Base-by-base conservation (phyloP, 2,113 vertebrate genomes). In the Sminthopsis crassicaudata region DNA sequence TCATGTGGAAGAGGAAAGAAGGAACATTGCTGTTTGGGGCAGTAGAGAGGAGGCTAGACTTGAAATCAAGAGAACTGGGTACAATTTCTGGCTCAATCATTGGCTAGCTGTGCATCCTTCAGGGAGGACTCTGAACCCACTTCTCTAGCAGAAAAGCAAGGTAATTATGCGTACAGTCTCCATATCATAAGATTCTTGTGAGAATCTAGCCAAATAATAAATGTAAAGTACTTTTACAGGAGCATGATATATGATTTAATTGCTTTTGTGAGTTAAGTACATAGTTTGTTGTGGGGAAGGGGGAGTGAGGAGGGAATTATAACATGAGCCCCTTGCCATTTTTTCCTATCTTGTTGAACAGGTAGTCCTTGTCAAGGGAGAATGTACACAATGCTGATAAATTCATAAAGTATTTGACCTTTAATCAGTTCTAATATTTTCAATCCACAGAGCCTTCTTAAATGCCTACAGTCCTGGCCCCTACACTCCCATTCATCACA, bases 391-490 rank as follows among this genome's bases (percentile, higher is more conserved):
- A 96, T 90, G 93, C 98, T 98, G 98, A 98, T 98, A 98, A 98
- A 98, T 98, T 98, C 97, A 98, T 98, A 97, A 98, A 98, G 98
- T 98, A 98, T 98, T 98, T 98, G 98, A 98, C 98, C 98, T 98
- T 98, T 98, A 98, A 99, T 99, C 98, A 98, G 98, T 98, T 97
- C 98, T 98, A 98, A 98, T 98, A 98, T 98, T 98, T 98, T 98
- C 98, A 98, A 97, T 97, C 98, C 97, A 89, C 96, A 97, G 97
- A 98, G 97, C 94, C 95, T 98, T 97, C 97, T 98, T 98, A 98
- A 98, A 98, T 93, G 98, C 98, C 97, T 98, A 96, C 97, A 98
- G 98, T 96, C 97, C 97, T 98, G 97, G 96, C 98, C 98, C 97
- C 98, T 95, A 95, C 93, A 96, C 97, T 98, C 94, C 95, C 94